Percentiles rank a stretch among this genome's conserved stretches.
These are phyloP conservation scores for Microcebus murinus DNA, from an alignment of 2,113 vertebrate species.

Conservation along the genomic window DNA sequence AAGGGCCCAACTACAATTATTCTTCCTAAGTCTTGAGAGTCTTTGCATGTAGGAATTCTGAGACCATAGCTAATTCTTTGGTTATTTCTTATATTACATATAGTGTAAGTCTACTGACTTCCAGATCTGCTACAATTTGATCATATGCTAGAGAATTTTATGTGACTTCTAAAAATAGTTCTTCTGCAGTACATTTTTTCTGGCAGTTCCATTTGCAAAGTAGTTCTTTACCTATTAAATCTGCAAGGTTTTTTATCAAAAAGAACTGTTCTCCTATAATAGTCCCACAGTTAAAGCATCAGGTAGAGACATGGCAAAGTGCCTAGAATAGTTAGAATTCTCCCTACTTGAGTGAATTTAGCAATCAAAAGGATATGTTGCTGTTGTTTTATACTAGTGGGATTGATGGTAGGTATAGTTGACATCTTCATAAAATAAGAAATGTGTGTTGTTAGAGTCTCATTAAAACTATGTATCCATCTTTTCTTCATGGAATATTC, in stretches of 20 bases:
- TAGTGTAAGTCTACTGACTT: conserved; percentile 62
- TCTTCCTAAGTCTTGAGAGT: conserved; percentile 14
- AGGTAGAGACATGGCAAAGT: conserved; percentile 28
- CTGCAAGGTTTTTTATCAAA: conserved; percentile 6
- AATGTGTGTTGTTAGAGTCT: neutral
- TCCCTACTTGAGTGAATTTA: neutral
- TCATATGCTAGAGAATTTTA: conserved; percentile 58
- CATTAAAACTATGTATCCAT: neutral
- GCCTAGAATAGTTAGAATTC: neutral
- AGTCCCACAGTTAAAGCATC: neutral
- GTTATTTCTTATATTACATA: conserved; percentile 71
- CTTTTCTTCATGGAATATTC: neutral
- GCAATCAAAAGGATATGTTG: neutral
- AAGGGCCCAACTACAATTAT: conserved; percentile 47
- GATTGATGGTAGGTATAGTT: neutral
- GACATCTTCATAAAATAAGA: neutral
- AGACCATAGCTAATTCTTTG: conserved; percentile 68
- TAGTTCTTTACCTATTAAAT: conserved; percentile 66
- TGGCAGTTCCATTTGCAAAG: conserved; percentile 57
- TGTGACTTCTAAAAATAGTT: conserved; percentile 66
- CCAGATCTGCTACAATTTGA: conserved; percentile 61
- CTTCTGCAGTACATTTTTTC: conserved; percentile 59
- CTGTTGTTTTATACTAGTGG: neutral
- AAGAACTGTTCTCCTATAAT: conserved; percentile 12
- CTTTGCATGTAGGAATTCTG: conserved; percentile 59